These are phyloP conservation scores for Callipepla californica DNA, from an alignment of 2,113 vertebrate species.

Conservation along the genomic window DNA sequence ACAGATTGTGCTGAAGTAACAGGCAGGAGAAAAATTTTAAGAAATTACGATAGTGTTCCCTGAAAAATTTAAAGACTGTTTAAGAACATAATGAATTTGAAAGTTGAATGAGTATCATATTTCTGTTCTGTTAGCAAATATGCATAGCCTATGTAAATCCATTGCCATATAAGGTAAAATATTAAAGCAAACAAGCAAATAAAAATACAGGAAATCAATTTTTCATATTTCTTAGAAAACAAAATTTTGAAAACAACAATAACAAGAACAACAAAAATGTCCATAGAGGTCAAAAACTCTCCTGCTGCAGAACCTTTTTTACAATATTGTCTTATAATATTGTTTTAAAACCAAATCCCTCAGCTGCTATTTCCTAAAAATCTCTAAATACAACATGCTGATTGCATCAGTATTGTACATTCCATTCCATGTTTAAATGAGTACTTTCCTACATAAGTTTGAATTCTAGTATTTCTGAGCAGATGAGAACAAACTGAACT, in stretches of 20 bases:
- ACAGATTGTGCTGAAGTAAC: constrained; percentile 8
- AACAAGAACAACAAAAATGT: not conserved
- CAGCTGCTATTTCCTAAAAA: not conserved
- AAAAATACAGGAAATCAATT: not conserved
- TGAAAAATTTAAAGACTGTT: not conserved
- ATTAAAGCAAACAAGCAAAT: not conserved
- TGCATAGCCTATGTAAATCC: not conserved
- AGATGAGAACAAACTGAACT: not conserved
- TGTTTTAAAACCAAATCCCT: not conserved
- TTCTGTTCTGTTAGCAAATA: not conserved
- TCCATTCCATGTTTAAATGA: not conserved
- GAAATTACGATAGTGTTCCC: not conserved
- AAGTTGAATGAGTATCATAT: not conserved
- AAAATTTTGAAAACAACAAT: not conserved
- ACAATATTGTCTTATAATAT: not conserved
- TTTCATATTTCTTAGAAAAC: not conserved
- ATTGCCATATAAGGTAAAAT: too few relatives aligned
- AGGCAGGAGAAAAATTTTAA: constrained; percentile 16
- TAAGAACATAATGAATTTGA: not conserved
- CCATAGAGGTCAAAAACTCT: not conserved
- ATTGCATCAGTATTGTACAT: not conserved
- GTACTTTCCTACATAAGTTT: not conserved
- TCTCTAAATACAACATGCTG: not conserved
- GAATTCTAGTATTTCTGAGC: not conserved
- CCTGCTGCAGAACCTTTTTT: not conserved